A percentile compares a stretch with the other conserved stretches of the same genome.
Conservation (phyloP, 2,797 vertebrate genomes). For the Pangasius macronema region DNA sequence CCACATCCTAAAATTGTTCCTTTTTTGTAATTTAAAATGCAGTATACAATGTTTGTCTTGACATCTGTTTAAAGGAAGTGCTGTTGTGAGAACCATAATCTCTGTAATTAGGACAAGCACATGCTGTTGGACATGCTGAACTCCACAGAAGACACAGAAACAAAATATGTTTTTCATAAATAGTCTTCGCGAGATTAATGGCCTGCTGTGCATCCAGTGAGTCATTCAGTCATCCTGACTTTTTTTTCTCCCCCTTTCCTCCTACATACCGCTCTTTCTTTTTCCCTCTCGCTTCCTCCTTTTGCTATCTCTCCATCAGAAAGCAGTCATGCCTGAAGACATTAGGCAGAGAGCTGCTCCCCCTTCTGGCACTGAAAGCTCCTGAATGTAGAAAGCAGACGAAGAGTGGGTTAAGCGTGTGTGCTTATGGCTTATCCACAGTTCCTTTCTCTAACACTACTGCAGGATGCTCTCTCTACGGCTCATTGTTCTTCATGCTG, state of each 20-base stretch:
- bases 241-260: slow-evolving; percentile 39
- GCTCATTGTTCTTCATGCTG: slow-evolving; percentile 22
- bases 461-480: not conserved
- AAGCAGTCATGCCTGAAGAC: slow-evolving; percentile 28
- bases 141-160: slow-evolving; percentile 10
- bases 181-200: slow-evolving; percentile 41
- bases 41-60: not conserved
- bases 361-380: slow-evolving; percentile 32
- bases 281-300: slow-evolving; percentile 38
- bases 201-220: slow-evolving; percentile 45
- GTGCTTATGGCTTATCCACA: slow-evolving; percentile 5
- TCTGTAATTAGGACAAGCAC: slow-evolving; percentile 43
- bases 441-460: not conserved
- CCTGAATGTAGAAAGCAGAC: slow-evolving; percentile 32
- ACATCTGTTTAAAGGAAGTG: not conserved
- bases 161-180: slow-evolving; percentile 50
- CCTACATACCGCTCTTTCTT: slow-evolving; percentile 33
- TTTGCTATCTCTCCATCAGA: slow-evolving; percentile 24
- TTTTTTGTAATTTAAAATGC: not conserved
- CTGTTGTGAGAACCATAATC: slow-evolving; percentile 36
- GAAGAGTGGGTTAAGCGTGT: slow-evolving; percentile 3
- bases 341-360: slow-evolving; percentile 38
- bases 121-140: slow-evolving; percentile 40
- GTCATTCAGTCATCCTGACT: slow-evolving; percentile 41
- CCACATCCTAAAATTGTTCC: not conserved